Evolutionary conservation across 2,797 vertebrate species (phyloP), one percentile per base, ranked within the genome.

Genomic region (Sardinella longiceps): DNA sequence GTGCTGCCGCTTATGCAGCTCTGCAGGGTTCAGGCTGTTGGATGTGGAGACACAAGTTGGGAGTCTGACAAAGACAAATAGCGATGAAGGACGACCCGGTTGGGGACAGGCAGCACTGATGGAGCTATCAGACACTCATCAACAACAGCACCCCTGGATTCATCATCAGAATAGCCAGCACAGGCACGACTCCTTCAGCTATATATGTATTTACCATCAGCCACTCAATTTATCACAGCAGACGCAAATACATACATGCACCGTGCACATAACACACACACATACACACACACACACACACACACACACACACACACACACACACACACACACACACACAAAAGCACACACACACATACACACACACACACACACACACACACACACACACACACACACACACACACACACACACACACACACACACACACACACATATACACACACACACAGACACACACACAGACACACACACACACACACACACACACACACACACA

Each of bases 281-380:
- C 87, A 60, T 43, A 83, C 81, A 80, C 50, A 18, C 58, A 7
- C 1, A 63, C 60, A 84, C 43, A 82, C 63, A 84, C 83, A 39
- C 14, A 80, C 37, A 43, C 25, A 28, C 48, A 39, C 63, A 80
- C 77, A 45, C 30, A 33, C 77, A 80, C 28, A 80, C 82, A 60
- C 33, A 63, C 43, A 11, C 51, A 83, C 81, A 63, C 48, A n/a
- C 77, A 25, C 50, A 33, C 46, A 81, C 51, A 77, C 84, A n/a
- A 53, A 84, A n/a, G n/a, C 84, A 48, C 37, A 80, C 37, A 7
- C n/a, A 33, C 45, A 7, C 33, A 12, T 20, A 53, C 80, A 60
- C 53, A 84, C 80, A 66, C 87, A 58, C 58, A 82, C 70, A 74
- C 46, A 20, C 70, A 15, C 1, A 60, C 58, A 84, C 43, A 66